phyloP scores from a whole-genome alignment of 2,888 invertebrate genomes.

The Drosophila rellima region DNA sequence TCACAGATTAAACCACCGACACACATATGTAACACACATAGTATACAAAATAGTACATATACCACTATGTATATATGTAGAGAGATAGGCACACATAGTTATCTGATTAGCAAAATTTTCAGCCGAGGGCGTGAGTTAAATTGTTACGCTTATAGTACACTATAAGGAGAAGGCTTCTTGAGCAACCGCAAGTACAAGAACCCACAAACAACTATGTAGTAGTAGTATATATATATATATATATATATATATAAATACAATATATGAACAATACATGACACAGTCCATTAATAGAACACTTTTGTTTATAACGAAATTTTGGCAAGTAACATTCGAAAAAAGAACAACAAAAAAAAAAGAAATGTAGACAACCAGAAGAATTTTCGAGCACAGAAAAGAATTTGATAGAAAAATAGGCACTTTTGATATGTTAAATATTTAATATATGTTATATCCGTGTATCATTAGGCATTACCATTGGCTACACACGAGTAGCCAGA shows the following conservation, averaged over 20 bases:
- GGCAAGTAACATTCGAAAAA: not conserved
- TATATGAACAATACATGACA: slow-evolving; percentile 45
- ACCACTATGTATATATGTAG: not conserved
- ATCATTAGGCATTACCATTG: slow-evolving; percentile 59
- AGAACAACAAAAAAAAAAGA: not conserved
- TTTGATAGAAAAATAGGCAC: slow-evolving; percentile 31
- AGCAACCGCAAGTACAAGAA: slow-evolving; percentile 3
- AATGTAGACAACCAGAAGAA: not conserved
- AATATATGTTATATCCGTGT: slow-evolving; percentile 1
- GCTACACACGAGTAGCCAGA: slow-evolving; percentile 60
- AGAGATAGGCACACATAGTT: slow-evolving; percentile 11
- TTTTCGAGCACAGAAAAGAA: slow-evolving; percentile 24
- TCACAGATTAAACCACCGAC: slow-evolving; percentile 26
- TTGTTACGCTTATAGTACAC: slow-evolving; percentile 19
- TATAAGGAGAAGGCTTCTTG: slow-evolving; percentile 5
- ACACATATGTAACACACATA: slow-evolving; percentile 13
- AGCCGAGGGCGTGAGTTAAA: slow-evolving; percentile 13
- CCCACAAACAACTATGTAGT: not conserved
- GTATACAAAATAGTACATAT: not conserved
- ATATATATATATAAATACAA: slow-evolving; percentile 2
- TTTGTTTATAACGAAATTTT: slow-evolving; percentile 9
- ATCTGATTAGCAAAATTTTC: slow-evolving; percentile 24
- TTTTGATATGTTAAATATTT: slow-evolving; percentile 5
- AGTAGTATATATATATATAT: slow-evolving; percentile 3
- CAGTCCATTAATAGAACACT: slow-evolving; percentile 47